Evolutionary conservation across 2,888 invertebrate genomes (phyloP).

Genomic region (Myopa tessellatipennis): DNA sequence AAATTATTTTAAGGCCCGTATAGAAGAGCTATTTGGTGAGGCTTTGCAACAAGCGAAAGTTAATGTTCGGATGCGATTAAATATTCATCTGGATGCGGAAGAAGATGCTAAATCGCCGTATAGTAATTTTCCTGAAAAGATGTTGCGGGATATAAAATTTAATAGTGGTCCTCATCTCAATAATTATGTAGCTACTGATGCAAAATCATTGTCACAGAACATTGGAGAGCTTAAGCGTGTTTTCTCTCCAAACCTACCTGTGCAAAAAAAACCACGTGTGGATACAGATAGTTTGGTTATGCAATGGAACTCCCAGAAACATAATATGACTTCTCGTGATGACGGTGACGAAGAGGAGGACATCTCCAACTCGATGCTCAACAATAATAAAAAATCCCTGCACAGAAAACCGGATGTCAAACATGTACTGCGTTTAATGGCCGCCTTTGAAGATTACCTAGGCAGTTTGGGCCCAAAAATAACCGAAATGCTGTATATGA

Average conservation of each 20-base stretch:
- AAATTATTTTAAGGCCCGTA: conserved; percentile 80
- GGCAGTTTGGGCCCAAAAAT: conserved; percentile 82
- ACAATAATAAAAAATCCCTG: conserved; percentile 10
- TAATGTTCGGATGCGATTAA: conserved; percentile 45
- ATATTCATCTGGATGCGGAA: conserved; percentile 45
- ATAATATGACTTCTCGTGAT: neutral
- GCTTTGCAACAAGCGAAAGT: conserved; percentile 70
- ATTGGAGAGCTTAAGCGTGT: neutral
- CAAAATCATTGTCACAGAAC: neutral
- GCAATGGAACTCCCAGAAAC: conserved; percentile 71
- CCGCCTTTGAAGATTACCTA: conserved; percentile 81
- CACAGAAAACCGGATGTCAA: conserved; percentile 70
- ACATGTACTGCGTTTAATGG: conserved; percentile 76
- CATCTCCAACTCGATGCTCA: neutral
- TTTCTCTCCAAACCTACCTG: neutral
- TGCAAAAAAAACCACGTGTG: conserved; percentile 67
- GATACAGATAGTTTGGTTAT: conserved; percentile 73
- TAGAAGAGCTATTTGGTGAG: conserved; percentile 78
- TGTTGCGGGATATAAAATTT: neutral
- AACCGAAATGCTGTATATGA: conserved; percentile 70
- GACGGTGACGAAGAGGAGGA: neutral
- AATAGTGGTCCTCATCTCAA: neutral
- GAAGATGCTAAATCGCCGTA: conserved; percentile 35
- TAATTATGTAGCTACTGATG: neutral
- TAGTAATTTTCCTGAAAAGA: neutral